phyloP scores from a whole-genome alignment of 2,797 vertebrate genomes.

The Nyctibius grandis region DNA sequence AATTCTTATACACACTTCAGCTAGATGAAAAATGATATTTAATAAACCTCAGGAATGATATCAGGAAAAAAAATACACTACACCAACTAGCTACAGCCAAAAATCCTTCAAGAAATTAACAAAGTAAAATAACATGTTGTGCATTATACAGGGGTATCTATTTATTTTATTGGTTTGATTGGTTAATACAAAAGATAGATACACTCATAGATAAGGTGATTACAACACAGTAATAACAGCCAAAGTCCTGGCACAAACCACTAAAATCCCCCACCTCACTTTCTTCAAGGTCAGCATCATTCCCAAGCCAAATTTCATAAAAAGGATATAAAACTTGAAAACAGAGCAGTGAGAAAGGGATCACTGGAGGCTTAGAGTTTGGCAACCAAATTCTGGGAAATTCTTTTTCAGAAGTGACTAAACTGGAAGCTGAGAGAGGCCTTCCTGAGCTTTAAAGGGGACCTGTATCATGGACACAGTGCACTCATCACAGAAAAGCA shows the following conservation, averaged over 20 bases:
- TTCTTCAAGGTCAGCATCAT: conserved; percentile 46
- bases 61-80: not conserved
- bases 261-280: conserved; percentile 8
- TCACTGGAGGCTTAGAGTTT: conserved; percentile 42
- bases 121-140: conserved; percentile 15
- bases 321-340: conserved; percentile 54
- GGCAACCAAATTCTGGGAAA: conserved; percentile 39
- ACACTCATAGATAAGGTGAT: conserved; percentile 57
- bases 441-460: not conserved
- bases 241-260: conserved; percentile 26
- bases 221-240: conserved; percentile 33
- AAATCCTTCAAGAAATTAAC: conserved; percentile 15
- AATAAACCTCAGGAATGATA: conserved; percentile 15
- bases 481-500: not conserved
- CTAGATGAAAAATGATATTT: conserved; percentile 14
- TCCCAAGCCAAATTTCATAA: conserved; percentile 45
- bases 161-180: conserved; percentile 40
- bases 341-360: conserved; percentile 10
- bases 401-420: conserved; percentile 42
- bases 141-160: not conserved
- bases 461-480: not conserved
- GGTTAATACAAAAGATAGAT: conserved; percentile 15
- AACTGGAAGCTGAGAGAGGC: not conserved
- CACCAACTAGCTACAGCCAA: not conserved
- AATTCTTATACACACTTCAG: not conserved